Conservation (phyloP, 2,888 invertebrate genomes). For the Theristus sp. region DNA sequence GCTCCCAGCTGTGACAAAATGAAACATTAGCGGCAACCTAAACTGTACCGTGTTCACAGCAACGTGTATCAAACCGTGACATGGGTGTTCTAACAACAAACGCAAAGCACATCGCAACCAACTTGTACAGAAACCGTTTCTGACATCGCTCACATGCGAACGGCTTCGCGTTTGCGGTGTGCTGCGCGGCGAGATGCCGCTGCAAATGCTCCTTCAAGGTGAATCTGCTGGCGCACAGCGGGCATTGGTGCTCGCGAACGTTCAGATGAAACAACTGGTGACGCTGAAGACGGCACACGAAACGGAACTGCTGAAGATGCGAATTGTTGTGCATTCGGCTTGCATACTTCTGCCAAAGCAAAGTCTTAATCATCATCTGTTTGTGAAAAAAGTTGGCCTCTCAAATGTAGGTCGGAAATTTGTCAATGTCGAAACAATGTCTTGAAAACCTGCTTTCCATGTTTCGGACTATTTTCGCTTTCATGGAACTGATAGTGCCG, state of each 20-base stretch:
- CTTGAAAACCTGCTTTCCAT: too few relatives aligned
- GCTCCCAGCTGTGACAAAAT: neutral
- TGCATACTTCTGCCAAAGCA: too few relatives aligned
- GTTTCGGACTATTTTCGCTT: too few relatives aligned
- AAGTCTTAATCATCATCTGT: too few relatives aligned
- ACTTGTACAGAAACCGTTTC: neutral
- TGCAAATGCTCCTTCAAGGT: neutral
- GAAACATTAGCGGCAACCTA: too few relatives aligned
- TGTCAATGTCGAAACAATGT: too few relatives aligned
- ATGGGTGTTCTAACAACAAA: neutral
- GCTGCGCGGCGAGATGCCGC: neutral
- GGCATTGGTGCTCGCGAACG: neutral
- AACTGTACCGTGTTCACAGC: too few relatives aligned
- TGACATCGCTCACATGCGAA: neutral
- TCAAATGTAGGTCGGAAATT: too few relatives aligned
- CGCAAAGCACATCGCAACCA: neutral
- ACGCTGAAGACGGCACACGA: neutral
- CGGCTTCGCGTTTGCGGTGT: neutral
- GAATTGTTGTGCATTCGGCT: neutral
- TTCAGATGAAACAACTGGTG: neutral
- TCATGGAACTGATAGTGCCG: too few relatives aligned
- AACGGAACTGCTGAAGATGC: neutral
- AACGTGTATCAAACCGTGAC: neutral
- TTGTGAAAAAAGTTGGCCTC: too few relatives aligned
- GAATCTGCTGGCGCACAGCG: neutral